Evolutionary conservation across 2,797 vertebrate genomes (phyloP).

Genomic region (Eptatretus atami): DNA sequence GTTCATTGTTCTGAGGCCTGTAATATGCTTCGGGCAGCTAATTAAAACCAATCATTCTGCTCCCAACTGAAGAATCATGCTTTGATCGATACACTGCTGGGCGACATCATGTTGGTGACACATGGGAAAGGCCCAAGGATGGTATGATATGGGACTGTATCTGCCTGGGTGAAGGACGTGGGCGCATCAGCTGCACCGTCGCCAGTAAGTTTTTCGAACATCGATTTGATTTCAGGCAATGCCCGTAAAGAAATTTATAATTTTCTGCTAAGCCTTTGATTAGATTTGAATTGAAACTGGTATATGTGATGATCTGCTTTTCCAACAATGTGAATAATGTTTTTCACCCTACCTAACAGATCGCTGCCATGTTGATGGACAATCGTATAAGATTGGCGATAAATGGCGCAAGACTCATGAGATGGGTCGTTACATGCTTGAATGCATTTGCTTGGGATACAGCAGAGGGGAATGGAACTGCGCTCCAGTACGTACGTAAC

Average conservation of each 20-base stretch:
- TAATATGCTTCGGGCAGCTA: too few species aligned
- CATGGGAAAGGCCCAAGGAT: slow-evolving; percentile 72
- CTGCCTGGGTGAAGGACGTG: slow-evolving; percentile 65
- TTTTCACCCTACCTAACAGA: slow-evolving; percentile 18
- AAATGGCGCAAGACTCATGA: slow-evolving; percentile 75
- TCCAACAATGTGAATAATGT: slow-evolving; percentile 4
- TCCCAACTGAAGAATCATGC: slow-evolving; percentile 22
- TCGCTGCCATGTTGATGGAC: slow-evolving; percentile 66
- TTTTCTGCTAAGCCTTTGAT: too few species aligned
- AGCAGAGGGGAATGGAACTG: slow-evolving; percentile 95
- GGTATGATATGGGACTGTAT: slow-evolving; percentile 98
- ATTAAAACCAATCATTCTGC: too few species aligned
- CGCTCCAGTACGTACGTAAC: slow-evolving; percentile 48
- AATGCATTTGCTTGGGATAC: slow-evolving; percentile 78
- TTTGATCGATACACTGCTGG: slow-evolving; percentile 54
- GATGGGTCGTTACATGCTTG: slow-evolving; percentile 55
- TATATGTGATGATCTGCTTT: not conserved
- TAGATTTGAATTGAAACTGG: slow-evolving; percentile 7
- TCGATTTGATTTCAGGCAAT: too few species aligned
- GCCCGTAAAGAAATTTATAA: too few species aligned
- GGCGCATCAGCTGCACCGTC: slow-evolving; percentile 92
- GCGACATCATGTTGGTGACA: slow-evolving; percentile 59
- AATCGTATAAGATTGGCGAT: slow-evolving; percentile 73
- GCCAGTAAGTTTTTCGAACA: slow-evolving; percentile 30
- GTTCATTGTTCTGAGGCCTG: too few species aligned